phyloP scores from a whole-genome alignment of 2,888 invertebrate species.

The Oscheius sp. region DNA sequence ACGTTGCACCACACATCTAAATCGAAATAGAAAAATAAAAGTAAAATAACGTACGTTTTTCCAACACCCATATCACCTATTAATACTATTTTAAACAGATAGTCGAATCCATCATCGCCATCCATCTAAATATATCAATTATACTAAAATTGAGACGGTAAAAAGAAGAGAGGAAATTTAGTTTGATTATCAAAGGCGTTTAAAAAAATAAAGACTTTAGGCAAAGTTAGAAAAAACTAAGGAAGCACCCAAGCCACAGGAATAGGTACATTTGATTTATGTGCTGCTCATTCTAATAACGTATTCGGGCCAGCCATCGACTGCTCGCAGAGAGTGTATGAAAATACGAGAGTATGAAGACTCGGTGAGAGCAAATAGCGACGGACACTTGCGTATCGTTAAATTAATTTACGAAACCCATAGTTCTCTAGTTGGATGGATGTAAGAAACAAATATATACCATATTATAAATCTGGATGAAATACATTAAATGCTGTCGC shows the following conservation, averaged over 20 bases:
- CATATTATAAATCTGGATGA: background rate
- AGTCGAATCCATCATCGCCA: slow-evolving; percentile 81
- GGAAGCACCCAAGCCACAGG: background rate
- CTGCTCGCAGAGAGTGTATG: slow-evolving; percentile 12
- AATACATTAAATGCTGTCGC: slow-evolving; percentile 49
- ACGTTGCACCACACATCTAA: slow-evolving; percentile 87
- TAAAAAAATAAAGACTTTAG: background rate
- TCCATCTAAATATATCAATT: slow-evolving; percentile 45
- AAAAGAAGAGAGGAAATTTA: no score
- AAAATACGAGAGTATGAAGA: background rate
- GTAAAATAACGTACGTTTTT: slow-evolving; percentile 80
- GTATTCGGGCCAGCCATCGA: slow-evolving; percentile 23
- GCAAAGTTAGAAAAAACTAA: slow-evolving; percentile 5
- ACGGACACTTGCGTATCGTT: slow-evolving; percentile 7
- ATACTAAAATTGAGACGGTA: no score
- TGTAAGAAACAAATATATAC: background rate
- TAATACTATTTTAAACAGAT: slow-evolving; percentile 68
- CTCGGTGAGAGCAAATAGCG: background rate
- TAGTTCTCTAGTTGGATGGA: background rate
- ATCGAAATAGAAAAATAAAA: slow-evolving; percentile 13
- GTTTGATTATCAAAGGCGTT: no score
- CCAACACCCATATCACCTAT: slow-evolving; percentile 74
- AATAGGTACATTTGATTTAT: background rate
- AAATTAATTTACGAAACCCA: background rate
- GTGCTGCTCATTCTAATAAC: background rate